phyloP scores from a whole-genome alignment of 1,140 invertebrate species.

The Eueides isabella region DNA sequence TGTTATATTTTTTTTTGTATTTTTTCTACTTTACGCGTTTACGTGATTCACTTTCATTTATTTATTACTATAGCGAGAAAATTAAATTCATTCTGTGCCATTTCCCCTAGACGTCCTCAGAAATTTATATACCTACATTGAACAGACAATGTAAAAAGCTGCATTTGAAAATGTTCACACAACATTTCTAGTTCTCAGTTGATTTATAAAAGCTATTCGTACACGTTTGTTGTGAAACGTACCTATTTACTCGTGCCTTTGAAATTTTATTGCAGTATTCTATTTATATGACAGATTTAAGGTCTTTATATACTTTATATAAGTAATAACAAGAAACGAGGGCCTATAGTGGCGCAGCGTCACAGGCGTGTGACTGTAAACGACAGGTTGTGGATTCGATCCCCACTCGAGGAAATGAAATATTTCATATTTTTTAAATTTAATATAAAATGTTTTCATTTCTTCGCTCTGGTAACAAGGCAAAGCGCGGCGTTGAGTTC shows the following conservation, averaged over 20 bases:
- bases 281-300: slow-evolving; percentile 2
- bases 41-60: too few species aligned
- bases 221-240: slow-evolving; percentile 29
- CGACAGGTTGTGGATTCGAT: background rate
- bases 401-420: background rate
- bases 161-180: slow-evolving; percentile 15
- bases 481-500: too few species aligned
- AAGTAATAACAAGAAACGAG: background rate
- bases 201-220: slow-evolving; percentile 40
- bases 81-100: too few species aligned
- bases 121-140: background rate
- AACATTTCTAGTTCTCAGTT: slow-evolving; percentile 23
- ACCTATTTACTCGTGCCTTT: slow-evolving; percentile 11
- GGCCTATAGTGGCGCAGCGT: too few species aligned
- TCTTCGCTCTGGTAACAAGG: too few species aligned
- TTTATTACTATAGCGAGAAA: too few species aligned
- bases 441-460: too few species aligned
- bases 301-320: background rate
- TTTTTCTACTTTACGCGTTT: too few species aligned
- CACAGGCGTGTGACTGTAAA: too few species aligned
- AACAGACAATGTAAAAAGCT: background rate
- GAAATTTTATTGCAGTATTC: slow-evolving; percentile 31
- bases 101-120: too few species aligned
- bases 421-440: too few species aligned
- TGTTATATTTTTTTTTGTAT: too few species aligned